Evolutionary conservation across 2,888 invertebrate genomes (phyloP), one percentile per base, ranked within the genome.

Genomic region (Ectemnius cavifrons): DNA sequence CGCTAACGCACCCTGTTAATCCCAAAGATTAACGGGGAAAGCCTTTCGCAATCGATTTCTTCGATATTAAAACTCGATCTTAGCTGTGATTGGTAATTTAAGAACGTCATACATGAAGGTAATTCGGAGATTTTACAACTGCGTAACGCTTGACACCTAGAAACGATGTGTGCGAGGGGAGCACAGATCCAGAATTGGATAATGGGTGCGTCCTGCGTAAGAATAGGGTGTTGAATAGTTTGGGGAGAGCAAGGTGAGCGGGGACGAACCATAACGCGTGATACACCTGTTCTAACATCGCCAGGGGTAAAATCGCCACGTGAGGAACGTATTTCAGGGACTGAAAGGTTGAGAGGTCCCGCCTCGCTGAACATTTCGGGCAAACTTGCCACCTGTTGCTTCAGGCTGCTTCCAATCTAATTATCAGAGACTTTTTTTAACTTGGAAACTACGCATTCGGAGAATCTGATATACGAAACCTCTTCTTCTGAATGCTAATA

Each of bases 331-430:
- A 20, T 49, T 45, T 57, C 59, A 65, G 62, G 64, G 64, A 63
- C 37, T 46, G 63, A 27, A 56, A 66, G 59, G 63, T 69, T 68
- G 49, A 49, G 72, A 69, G 74, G 77, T 52, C 68, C 63, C 73
- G 71, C 37, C 67, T 45, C 62, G 47, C 23, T 45, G 67, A 72
- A 70, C 75, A 83, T 83, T 78, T 47, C 64, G 73, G 76, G 76
- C 73, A 57, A 81, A 78, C 68, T 71, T 62, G 63, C 75, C 83
- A 83, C 84, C 82, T 84, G 83, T 83, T 84, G 75, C 80, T 58
- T 16, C 16, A 13, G 28, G 18, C 63, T 57, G 27, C 58, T 28
- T 46, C 23, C n/a, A 0, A 6, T 37, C 37, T 37, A 37, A 37
- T 37, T 37, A 2, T 37, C 37, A 37, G 37, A 8, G 11, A 6